Conservation (phyloP, 1,140 invertebrate species). For the Drosophila santomea region DNA sequence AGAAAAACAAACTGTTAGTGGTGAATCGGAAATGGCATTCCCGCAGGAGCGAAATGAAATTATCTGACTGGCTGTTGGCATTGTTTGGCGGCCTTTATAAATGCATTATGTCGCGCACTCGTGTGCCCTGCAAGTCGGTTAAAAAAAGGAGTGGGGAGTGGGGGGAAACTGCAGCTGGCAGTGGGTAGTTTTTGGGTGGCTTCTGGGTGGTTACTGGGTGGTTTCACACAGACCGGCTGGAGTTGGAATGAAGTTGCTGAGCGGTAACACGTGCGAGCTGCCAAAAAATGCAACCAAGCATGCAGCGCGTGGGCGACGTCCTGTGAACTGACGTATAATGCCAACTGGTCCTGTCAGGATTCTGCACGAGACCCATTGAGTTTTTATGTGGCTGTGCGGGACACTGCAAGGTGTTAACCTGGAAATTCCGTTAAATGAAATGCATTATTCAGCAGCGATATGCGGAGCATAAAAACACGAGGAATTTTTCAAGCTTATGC, state of each 20-base stretch:
- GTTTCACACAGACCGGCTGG: background rate
- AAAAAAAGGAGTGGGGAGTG: background rate
- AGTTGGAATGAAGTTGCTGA: constrained; percentile 30
- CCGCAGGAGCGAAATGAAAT: constrained; percentile 53
- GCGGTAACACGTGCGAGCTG: constrained; percentile 54
- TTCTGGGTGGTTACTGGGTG: background rate
- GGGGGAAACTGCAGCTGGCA: constrained; percentile 2
- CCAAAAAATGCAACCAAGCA: constrained; percentile 49
- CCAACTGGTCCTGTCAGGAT: constrained; percentile 10
- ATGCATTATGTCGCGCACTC: constrained; percentile 75
- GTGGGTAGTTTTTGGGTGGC: too few relatives aligned
- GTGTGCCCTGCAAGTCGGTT: constrained; percentile 37
- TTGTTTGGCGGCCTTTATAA: constrained; percentile 68
- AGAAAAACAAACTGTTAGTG: constrained; percentile 65
- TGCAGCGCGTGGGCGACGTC: constrained; percentile 42
- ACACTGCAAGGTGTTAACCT: constrained; percentile 40
- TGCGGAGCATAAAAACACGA: too few relatives aligned
- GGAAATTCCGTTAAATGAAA: constrained; percentile 66
- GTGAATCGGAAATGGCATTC: constrained; percentile 58
- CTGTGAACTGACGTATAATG: constrained; percentile 43
- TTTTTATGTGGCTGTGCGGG: background rate
- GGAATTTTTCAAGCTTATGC: too few relatives aligned
- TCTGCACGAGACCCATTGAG: background rate
- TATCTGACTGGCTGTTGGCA: constrained; percentile 60
- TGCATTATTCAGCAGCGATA: constrained; percentile 44